phyloP scores from a whole-genome alignment of 2,113 vertebrate genomes.

The Lasiurus cinereus region DNA sequence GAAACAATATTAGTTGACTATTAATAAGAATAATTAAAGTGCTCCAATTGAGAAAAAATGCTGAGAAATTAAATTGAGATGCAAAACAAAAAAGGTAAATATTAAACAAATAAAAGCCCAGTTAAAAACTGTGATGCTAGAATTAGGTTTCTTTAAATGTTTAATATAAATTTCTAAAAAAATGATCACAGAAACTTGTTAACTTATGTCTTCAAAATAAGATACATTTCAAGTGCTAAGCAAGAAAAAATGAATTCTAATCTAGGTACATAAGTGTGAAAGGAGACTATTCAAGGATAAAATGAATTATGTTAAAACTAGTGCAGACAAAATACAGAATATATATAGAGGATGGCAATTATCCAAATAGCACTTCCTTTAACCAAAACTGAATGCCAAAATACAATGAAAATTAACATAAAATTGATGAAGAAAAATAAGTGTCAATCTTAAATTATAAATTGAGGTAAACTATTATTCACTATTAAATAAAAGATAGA shows the following conservation, averaged over 20 bases:
- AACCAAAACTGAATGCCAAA: background rate
- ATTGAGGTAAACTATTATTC: background rate
- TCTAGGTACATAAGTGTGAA: background rate
- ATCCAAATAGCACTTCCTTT: background rate
- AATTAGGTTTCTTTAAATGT: background rate
- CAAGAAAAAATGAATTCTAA: background rate
- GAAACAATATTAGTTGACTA: background rate
- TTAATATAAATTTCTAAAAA: background rate
- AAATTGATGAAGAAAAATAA: background rate
- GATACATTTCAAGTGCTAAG: background rate
- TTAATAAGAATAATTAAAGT: background rate
- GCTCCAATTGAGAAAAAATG: background rate
- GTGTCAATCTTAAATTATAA: background rate
- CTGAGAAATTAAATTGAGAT: constrained; percentile 8
- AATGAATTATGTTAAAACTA: background rate
- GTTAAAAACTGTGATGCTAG: background rate
- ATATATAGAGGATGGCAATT: background rate
- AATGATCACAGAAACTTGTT: background rate
- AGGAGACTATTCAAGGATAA: background rate
- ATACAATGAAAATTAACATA: background rate
- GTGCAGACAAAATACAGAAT: background rate
- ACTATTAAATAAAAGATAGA: background rate
- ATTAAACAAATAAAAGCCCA: background rate
- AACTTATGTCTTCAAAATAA: background rate
- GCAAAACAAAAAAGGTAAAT: background rate